Base-by-base conservation (phyloP, 2,888 invertebrate genomes). In the Cephalotes varians region DNA sequence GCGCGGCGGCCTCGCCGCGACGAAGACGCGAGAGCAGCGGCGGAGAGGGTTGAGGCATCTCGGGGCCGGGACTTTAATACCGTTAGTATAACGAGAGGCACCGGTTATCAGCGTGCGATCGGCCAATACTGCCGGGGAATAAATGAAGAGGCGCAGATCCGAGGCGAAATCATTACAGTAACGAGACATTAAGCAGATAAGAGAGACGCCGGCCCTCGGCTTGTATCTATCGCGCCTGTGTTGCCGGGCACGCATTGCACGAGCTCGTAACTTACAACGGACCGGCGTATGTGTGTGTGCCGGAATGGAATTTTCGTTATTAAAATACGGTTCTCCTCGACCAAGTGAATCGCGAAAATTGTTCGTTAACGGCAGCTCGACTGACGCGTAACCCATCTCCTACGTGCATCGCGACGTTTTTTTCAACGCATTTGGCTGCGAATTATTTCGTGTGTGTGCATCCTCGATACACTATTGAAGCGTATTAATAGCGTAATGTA, bases 141-240 rank as follows among this genome's bases (percentile, higher is more conserved):
- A 91, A 91, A 90, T 90, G 90, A 92, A 91, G 91, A 90, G 91
- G 89, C 91, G 88, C 90, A 89, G 91, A 88, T 88, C 88, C 90
- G 80, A 87, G 87, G 90, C 86, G 88, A 89, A 91, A 91, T 91
- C 91, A 88, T 91, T 91, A 91, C 88, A 82, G 90, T 91, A 91
- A 91, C 91, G 90, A 91, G 91, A 91, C 92, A 90, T 91, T 90
- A 90, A 91, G 86, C 89, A 90, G 91, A 91, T 91, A 91, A 91
- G 87, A 77, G 54, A 86, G 83, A 88, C 84, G 86, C 87, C 94
- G 86, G 87, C 84, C 81, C 83, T 90, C 86, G 76, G 76, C 84
- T 85, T 71, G 89, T 86, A 89, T 89, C 89, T 89, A 84, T 89
- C 89, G 76, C 58, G 71, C 62, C 44, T 79, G 49, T 64, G 28